These are phyloP conservation scores for Ostrea denselamellosa DNA, from an alignment of 1,140 invertebrate genomes.

Conservation along the genomic window DNA sequence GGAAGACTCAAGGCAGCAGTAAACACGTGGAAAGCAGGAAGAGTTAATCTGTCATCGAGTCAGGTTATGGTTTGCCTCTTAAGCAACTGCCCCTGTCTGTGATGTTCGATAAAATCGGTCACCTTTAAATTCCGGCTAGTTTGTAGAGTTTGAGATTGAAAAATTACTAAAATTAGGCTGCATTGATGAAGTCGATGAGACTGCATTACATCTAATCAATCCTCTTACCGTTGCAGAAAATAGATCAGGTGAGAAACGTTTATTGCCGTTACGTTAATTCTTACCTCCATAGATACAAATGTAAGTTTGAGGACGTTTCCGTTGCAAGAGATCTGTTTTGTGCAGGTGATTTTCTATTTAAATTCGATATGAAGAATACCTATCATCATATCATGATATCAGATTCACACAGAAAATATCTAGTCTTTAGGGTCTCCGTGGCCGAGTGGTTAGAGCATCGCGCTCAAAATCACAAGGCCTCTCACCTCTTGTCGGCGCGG, in stretches of 20 bases:
- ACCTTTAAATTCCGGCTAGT: background rate
- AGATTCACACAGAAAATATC: constrained; percentile 36
- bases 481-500: no score
- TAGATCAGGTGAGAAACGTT: constrained; percentile 2
- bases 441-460: no score
- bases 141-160: constrained; percentile 36
- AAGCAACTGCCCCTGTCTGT: background rate
- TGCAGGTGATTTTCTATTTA: constrained; percentile 43
- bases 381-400: constrained; percentile 49
- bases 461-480: no score
- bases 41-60: constrained; percentile 18
- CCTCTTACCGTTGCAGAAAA: constrained; percentile 43
- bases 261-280: constrained; percentile 38
- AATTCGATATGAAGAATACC: constrained; percentile 45
- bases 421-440: no score
- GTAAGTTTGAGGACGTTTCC: constrained; percentile 33
- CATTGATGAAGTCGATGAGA: background rate
- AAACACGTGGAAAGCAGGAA: background rate
- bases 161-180: constrained; percentile 7
- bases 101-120: constrained; percentile 39
- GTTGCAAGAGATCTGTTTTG: constrained; percentile 19
- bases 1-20: background rate
- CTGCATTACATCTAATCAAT: constrained; percentile 32
- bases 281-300: constrained; percentile 33
- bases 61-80: constrained; percentile 45